A percentile compares a stretch with the other conserved stretches of the same genome.
Conservation (phyloP, 2,797 vertebrate species). For the Parauchenoglanis ngamensis region DNA sequence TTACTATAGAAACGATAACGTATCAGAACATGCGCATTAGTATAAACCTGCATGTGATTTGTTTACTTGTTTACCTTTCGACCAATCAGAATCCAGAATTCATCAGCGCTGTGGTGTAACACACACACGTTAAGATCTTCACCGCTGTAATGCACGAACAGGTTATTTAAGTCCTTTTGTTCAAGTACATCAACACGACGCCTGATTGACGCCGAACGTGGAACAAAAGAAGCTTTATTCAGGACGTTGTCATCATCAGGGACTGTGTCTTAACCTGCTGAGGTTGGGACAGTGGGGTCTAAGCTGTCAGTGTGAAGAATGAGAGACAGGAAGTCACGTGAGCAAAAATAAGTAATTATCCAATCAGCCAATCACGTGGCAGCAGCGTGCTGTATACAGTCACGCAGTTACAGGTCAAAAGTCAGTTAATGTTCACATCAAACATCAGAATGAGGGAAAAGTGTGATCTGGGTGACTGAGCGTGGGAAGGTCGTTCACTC, state of each 20-base stretch:
- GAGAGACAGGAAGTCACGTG: background rate
- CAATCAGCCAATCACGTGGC: no score
- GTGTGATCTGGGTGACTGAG: background rate
- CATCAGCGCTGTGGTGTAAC: background rate
- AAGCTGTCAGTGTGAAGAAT: no score
- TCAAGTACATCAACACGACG: background rate
- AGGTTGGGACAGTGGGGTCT: background rate
- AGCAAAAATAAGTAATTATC: no score
- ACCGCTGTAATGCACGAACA: background rate
- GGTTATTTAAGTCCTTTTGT: background rate
- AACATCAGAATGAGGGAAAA: no score
- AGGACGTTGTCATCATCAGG: background rate
- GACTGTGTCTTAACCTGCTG: constrained; percentile 26
- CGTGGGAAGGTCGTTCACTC: background rate
- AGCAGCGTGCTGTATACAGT: no score
- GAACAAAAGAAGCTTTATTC: constrained; percentile 27
- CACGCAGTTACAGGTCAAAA: no score
- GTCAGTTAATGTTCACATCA: no score
- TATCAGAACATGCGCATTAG: background rate
- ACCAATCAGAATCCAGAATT: background rate
- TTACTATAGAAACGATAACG: background rate
- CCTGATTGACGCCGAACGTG: background rate
- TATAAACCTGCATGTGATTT: background rate
- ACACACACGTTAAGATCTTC: background rate
- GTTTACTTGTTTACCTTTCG: background rate